Conservation (phyloP, 1,140 invertebrate species). For the Arctopsyche grandis region DNA sequence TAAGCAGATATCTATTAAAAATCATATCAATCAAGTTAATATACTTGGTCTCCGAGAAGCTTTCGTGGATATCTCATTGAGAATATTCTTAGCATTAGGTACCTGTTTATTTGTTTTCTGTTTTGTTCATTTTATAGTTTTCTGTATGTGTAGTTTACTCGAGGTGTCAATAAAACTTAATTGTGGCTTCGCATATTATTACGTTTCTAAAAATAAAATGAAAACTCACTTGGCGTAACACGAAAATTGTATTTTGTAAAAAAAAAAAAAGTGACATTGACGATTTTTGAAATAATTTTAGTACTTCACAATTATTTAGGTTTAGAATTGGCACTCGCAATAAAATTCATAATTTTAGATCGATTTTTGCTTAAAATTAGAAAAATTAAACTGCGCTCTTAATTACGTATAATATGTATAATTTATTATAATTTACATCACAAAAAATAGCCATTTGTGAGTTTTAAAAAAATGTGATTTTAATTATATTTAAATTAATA, state of each 20-base stretch:
- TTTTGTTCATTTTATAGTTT: no score
- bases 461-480: neutral
- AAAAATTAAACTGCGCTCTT: constrained; percentile 5
- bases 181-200: no score
- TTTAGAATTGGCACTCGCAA: constrained; percentile 14
- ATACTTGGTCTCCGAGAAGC: no score
- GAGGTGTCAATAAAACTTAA: no score
- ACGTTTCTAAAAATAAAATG: no score
- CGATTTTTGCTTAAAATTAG: neutral
- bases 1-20: neutral
- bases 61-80: no score
- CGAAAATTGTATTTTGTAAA: neutral
- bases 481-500: constrained; percentile 4
- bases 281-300: neutral
- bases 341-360: constrained; percentile 14
- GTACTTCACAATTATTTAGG: constrained; percentile 1
- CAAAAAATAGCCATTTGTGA: neutral
- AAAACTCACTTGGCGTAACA: neutral
- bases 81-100: no score
- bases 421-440: neutral
- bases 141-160: no score
- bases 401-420: neutral
- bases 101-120: no score
- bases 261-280: neutral
- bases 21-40: no score